Evolutionary conservation across 2,888 invertebrate genomes (phyloP), one percentile per base, ranked within the genome.

Genomic region (Archips crataeganus): DNA sequence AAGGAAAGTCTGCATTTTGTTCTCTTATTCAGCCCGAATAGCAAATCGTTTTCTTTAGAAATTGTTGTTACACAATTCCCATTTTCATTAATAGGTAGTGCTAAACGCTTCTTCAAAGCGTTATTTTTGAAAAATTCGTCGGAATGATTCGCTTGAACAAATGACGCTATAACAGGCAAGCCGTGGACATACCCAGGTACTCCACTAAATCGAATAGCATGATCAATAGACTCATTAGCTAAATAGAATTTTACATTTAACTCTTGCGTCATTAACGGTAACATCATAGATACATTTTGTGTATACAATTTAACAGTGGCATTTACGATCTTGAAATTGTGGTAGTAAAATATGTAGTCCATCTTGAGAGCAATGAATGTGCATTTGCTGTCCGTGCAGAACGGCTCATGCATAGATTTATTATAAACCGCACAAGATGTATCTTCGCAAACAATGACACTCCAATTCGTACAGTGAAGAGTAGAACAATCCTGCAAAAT

Each of bases 181-280:
- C 96, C 96, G 3, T 90, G 79, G 6, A 96, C 83, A 82, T 98
- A 98, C 3, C 98, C 98, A 1, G 97, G 97, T 86, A 96, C 97
- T 2, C 98, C 98, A 89, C 98, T 98, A 15, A 94, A 80, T 76
- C 82, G 79, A 47, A 90, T 75, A 51, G 90, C 76, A 32, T 81
- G 76, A 2, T 88, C 85, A n/a, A 80, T 79, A 0, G 90, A 84
- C 60, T 81, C 79, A 76, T 92, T 91, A 8, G 84, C 79, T 71
- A 93, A 80, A 68, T 87, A 78, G 81, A 92, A 94, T 63, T 81
- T 81, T 0, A 94, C 88, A 69, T 78, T 80, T 66, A 93, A 82
- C 77, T 88, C 87, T 84, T 94, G 93, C 3, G 76, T 71, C 74
- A 92, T 76, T 47, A 82, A 89, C 10, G 85, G 84, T 54, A 84